These are phyloP conservation scores for Myripristis murdjan DNA, from an alignment of 2,797 vertebrate species.

Conservation along the genomic window DNA sequence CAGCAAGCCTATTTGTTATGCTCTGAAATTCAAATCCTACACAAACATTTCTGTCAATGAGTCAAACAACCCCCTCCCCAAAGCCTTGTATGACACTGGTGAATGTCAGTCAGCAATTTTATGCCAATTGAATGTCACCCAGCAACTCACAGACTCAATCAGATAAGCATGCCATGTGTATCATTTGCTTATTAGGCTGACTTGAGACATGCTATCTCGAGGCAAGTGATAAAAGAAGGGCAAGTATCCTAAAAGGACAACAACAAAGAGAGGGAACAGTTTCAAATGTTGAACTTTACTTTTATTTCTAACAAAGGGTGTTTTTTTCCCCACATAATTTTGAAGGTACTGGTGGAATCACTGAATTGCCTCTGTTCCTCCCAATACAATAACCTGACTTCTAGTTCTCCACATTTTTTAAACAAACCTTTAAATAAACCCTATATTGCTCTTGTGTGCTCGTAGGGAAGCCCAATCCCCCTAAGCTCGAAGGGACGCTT, in stretches of 20 bases:
- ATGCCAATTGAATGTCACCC: constrained; percentile 63
- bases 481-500: constrained; percentile 91
- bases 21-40: constrained; percentile 48
- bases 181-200: constrained; percentile 72
- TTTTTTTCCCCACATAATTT: constrained; percentile 4
- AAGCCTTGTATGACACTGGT: constrained; percentile 41
- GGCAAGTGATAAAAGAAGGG: constrained; percentile 47
- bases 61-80: constrained; percentile 24
- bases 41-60: constrained; percentile 52
- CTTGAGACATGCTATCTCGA: constrained; percentile 42
- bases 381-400: constrained; percentile 13
- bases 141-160: constrained; percentile 67
- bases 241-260: constrained; percentile 47
- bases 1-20: constrained; percentile 41
- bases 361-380: not conserved
- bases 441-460: constrained; percentile 65
- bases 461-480: constrained; percentile 95
- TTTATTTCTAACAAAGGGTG: constrained; percentile 2
- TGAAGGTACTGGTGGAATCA: constrained; percentile 24
- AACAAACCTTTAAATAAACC: constrained; percentile 32
- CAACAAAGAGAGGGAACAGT: constrained; percentile 30
- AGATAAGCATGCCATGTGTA: constrained; percentile 68
- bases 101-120: constrained; percentile 56
- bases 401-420: constrained; percentile 14
- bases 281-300: constrained; percentile 17